phyloP scores from a whole-genome alignment of 1,140 invertebrate species.

The Pomacea maculata region DNA sequence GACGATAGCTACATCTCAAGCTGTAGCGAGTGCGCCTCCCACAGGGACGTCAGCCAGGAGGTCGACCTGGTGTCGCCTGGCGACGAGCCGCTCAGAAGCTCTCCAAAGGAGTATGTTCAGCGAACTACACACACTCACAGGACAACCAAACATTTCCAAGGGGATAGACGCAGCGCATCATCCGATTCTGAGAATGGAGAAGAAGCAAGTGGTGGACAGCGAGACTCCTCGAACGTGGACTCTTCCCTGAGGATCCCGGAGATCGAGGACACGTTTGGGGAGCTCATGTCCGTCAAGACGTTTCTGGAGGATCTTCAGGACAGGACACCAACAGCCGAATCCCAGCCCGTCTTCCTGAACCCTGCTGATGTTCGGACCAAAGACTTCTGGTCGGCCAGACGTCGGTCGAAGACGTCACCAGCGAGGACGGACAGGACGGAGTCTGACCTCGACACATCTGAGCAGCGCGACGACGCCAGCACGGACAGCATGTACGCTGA shows the following conservation, averaged over 20 bases:
- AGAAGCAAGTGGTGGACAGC: background rate
- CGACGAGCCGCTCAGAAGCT: too few relatives aligned
- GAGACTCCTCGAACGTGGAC: conserved; percentile 1
- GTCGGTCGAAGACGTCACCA: conserved; percentile 36
- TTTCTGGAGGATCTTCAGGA: conserved; percentile 40
- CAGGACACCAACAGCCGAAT: conserved; percentile 30
- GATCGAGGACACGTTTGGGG: conserved; percentile 40
- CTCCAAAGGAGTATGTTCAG: too few relatives aligned
- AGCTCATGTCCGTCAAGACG: conserved; percentile 35
- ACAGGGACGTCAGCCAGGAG: too few relatives aligned
- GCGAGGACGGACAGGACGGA: conserved; percentile 44
- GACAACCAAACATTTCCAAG: too few relatives aligned
- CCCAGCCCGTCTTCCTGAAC: conserved; percentile 20
- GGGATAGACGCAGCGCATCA: conserved; percentile 12
- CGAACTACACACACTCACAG: too few relatives aligned
- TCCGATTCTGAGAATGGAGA: conserved; percentile 22
- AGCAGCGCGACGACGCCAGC: conserved; percentile 44
- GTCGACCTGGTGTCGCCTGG: too few relatives aligned
- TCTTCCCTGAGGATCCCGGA: conserved; percentile 24
- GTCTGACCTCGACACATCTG: conserved; percentile 54
- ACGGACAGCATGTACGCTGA: conserved; percentile 51
- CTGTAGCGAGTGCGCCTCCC: background rate
- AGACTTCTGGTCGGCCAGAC: conserved; percentile 19
- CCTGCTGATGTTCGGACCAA: conserved; percentile 4
- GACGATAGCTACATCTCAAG: background rate